Percentiles rank a stretch among this genome's conserved stretches.
Conservation (phyloP, 2,797 vertebrate species). For the Nyctibius grandis region DNA sequence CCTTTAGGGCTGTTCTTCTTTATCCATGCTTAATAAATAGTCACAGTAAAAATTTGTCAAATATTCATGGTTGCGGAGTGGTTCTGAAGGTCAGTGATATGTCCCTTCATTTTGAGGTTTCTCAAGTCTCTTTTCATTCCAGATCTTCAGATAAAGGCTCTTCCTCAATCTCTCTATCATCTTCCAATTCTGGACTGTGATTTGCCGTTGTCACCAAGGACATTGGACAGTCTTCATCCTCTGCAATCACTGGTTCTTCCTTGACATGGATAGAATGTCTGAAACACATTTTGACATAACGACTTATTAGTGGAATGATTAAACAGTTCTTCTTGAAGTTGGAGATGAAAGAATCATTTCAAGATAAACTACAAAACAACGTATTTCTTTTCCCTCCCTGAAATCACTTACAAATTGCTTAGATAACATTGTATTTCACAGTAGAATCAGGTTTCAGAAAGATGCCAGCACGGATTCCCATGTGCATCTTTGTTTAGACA, state of each 20-base stretch:
- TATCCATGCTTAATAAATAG: constrained; percentile 99
- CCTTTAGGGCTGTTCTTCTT: constrained; percentile 92
- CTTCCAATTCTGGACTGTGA: constrained; percentile 98
- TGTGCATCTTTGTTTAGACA: constrained; percentile 65
- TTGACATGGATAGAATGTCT: constrained; percentile 96
- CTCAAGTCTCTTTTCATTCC: constrained; percentile 87
- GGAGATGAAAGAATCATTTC: not conserved
- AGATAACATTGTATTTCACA: constrained; percentile 19
- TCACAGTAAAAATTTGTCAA: constrained; percentile 95
- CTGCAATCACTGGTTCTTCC: constrained; percentile 96
- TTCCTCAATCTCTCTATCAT: constrained; percentile 98
- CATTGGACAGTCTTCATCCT: constrained; percentile 98
- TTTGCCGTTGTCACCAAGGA: constrained; percentile 98
- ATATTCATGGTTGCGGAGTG: constrained; percentile 89
- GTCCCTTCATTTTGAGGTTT: constrained; percentile 83
- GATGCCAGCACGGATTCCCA: constrained; percentile 50
- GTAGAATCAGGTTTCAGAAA: constrained; percentile 17
- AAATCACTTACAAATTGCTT: constrained; percentile 26
- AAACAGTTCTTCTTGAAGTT: not conserved
- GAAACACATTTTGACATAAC: constrained; percentile 53
- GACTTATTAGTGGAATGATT: not conserved
- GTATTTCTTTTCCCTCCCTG: not conserved
- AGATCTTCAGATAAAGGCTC: constrained; percentile 99
- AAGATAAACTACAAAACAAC: not conserved
- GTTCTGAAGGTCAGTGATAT: constrained; percentile 85